Conservation (phyloP, 2,113 vertebrate species). For the Bos taurus region ARS-UCD2.0 NC_037331.1:117377001-117377500, state of each 20-base stretch:
- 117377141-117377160: neutral
- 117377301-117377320: neutral
- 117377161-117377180: neutral
- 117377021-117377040: accelerated
- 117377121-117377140: neutral
- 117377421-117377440: neutral
- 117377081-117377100: neutral
- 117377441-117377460: neutral
- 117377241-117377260: neutral
- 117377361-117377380: neutral
- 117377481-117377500: neutral
- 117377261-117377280: neutral
- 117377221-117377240: neutral
- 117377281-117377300: neutral
- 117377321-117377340: neutral
- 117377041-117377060: neutral
- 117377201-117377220: neutral
- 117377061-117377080: neutral
- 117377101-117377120: neutral
- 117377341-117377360: neutral
- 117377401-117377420: neutral
- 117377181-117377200: neutral
- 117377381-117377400: neutral
- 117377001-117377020: neutral
- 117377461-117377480: neutral